Evolutionary conservation across 1,140 invertebrate species (phyloP).

Genomic region (Lepidurus apus): DNA sequence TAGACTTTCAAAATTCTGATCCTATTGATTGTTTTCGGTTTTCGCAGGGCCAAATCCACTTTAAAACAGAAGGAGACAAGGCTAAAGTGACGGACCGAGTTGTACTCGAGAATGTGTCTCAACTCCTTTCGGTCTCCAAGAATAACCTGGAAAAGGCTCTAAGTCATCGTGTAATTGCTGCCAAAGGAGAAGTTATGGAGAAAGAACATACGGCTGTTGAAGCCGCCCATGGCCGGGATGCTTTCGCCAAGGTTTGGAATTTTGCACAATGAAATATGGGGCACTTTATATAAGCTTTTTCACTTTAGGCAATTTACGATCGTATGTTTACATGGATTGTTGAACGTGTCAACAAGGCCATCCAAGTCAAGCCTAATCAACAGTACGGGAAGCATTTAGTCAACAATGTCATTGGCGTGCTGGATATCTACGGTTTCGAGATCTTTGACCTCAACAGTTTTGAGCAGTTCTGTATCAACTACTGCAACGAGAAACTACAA

Average conservation of each 20-base stretch:
- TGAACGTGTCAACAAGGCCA: constrained; percentile 76
- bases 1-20: not conserved
- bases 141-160: constrained; percentile 68
- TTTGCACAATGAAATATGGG: constrained; percentile 23
- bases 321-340: constrained; percentile 90
- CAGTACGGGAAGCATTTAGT: constrained; percentile 48
- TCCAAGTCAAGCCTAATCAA: constrained; percentile 52
- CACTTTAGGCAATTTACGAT: constrained; percentile 76
- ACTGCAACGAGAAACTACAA: constrained; percentile 95
- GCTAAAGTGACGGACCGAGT: constrained; percentile 56
- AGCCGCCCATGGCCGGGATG: constrained; percentile 85
- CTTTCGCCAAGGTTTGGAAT: constrained; percentile 68
- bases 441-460: constrained; percentile 93
- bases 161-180: constrained; percentile 81
- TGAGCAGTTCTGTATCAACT: constrained; percentile 95
- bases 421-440: constrained; percentile 97
- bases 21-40: constrained; percentile 33
- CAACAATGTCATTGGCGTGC: constrained; percentile 84
- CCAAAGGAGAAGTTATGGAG: constrained; percentile 87
- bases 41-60: constrained; percentile 65
- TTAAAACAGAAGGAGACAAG: constrained; percentile 60
- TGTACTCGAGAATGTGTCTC: constrained; percentile 57
- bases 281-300: constrained; percentile 27
- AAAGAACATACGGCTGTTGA: constrained; percentile 79
- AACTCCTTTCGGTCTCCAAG: constrained; percentile 65